These are phyloP conservation scores for Marasmarcha lunaedactyla DNA, from an alignment of 2,888 invertebrate genomes.

Conservation along the genomic window DNA sequence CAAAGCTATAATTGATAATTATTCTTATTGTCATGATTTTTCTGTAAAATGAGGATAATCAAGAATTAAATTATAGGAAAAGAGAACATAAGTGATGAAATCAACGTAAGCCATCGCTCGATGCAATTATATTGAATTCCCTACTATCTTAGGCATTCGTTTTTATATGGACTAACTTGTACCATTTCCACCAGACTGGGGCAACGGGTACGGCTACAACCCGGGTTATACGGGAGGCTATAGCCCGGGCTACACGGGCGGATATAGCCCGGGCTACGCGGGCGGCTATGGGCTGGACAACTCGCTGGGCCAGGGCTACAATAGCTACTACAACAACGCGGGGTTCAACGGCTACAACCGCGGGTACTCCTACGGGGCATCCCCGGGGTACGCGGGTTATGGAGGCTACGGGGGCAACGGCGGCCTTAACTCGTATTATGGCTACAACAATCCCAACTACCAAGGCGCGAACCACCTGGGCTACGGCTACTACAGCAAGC, in stretches of 20 bases:
- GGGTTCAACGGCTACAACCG: conserved; percentile 14
- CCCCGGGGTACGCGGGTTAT: conserved; percentile 51
- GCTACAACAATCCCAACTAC: conserved; percentile 69
- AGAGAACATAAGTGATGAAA: too few species aligned
- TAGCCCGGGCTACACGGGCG: conserved; percentile 17
- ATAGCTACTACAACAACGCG: conserved; percentile 15
- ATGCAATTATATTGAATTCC: too few species aligned
- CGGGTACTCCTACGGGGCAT: conserved; percentile 14
- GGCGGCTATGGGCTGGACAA: conserved; percentile 15
- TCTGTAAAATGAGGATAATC: too few species aligned
- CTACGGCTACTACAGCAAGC: conserved; percentile 65
- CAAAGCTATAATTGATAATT: too few species aligned
- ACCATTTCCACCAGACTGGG: background rate
- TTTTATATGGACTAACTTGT: too few species aligned
- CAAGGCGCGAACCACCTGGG: conserved; percentile 67
- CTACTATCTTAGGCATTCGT: background rate
- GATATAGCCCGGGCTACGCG: conserved; percentile 16
- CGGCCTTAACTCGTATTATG: conserved; percentile 68
- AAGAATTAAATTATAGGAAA: too few species aligned
- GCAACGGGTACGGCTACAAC: conserved; percentile 14
- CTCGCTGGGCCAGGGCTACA: conserved; percentile 8
- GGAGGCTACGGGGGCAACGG: conserved; percentile 73
- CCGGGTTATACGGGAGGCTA: conserved; percentile 15
- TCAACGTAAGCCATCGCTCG: too few species aligned
- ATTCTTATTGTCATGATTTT: too few species aligned